Conservation (phyloP, 2,113 vertebrate species). For the Forbesichthys papilliferus region DNA sequence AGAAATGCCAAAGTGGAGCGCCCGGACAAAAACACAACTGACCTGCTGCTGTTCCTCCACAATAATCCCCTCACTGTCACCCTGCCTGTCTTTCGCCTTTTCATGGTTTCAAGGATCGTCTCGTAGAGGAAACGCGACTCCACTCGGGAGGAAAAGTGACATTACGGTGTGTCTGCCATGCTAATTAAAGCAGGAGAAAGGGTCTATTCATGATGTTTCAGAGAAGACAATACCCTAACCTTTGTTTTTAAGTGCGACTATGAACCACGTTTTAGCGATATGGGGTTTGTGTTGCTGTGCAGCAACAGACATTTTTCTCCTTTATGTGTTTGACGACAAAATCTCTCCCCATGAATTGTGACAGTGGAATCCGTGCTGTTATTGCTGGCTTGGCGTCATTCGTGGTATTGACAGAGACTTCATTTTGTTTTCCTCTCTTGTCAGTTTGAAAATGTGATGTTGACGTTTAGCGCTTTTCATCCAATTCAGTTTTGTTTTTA, state of each 20-base stretch:
- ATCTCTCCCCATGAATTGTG: conserved; percentile 32
- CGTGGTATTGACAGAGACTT: conserved; percentile 12
- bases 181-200: conserved; percentile 87
- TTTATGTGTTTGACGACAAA: conserved; percentile 26
- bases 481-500: conserved; percentile 38
- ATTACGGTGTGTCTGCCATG: conserved; percentile 80
- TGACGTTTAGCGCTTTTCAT: conserved; percentile 44
- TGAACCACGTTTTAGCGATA: conserved; percentile 23
- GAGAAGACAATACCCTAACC: conserved; percentile 40
- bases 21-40: conserved; percentile 80
- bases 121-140: neutral
- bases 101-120: conserved; percentile 18
- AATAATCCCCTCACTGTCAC: conserved; percentile 83
- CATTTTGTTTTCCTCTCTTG: conserved; percentile 34
- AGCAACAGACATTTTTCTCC: conserved; percentile 14
- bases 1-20: conserved; percentile 77
- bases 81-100: conserved; percentile 70
- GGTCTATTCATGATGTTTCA: conserved; percentile 73
- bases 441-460: conserved; percentile 28
- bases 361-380: neutral
- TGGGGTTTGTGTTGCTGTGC: conserved; percentile 4
- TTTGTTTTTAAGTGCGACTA: conserved; percentile 28
- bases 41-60: conserved; percentile 78
- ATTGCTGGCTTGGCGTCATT: conserved; percentile 24
- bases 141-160: conserved; percentile 72